phyloP scores from a whole-genome alignment of 2,113 vertebrate species.

The Pterophyllum scalare region DNA sequence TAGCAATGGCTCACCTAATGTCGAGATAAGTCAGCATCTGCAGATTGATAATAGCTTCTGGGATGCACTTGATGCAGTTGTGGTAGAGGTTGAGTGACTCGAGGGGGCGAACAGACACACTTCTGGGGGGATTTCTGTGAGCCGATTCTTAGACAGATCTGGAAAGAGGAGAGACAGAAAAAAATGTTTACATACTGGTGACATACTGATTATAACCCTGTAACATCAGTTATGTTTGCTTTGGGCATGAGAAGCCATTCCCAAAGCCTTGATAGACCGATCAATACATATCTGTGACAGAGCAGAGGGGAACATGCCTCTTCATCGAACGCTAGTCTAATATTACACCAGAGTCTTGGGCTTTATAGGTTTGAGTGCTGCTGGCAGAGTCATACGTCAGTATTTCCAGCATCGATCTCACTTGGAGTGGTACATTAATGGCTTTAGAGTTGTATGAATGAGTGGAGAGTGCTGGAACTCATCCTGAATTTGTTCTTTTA shows the following conservation, averaged over 20 bases:
- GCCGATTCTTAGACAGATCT: conserved; percentile 98
- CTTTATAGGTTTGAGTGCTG: conserved; percentile 19
- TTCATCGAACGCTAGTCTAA: conserved; percentile 44
- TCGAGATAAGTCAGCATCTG: conserved; percentile 98
- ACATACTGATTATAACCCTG: not conserved
- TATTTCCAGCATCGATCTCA: conserved; percentile 33
- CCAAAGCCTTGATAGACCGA: not conserved
- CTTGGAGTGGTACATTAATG: conserved; percentile 27
- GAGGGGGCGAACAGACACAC: conserved; percentile 93
- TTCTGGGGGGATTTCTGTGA: conserved; percentile 94
- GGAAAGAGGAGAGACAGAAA: conserved; percentile 24
- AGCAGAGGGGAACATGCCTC: conserved; percentile 6
- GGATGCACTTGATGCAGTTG: conserved; percentile 97
- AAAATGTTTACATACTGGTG: not conserved
- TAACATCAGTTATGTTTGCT: conserved; percentile 1
- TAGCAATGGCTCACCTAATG: conserved; percentile 85
- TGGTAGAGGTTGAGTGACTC: conserved; percentile 98
- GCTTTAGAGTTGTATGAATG: conserved; percentile 20
- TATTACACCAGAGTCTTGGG: conserved; percentile 37
- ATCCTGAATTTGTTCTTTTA: not conserved
- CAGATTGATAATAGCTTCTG: conserved; percentile 95
- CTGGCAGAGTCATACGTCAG: conserved; percentile 13
- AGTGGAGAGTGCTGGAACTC: not conserved
- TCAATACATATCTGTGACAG: conserved; percentile 49
- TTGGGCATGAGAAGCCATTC: not conserved